Evolutionary conservation across 2,797 vertebrate genomes (phyloP), one percentile per base, ranked within the genome.

Genomic region (Pangasius macronema): DNA sequence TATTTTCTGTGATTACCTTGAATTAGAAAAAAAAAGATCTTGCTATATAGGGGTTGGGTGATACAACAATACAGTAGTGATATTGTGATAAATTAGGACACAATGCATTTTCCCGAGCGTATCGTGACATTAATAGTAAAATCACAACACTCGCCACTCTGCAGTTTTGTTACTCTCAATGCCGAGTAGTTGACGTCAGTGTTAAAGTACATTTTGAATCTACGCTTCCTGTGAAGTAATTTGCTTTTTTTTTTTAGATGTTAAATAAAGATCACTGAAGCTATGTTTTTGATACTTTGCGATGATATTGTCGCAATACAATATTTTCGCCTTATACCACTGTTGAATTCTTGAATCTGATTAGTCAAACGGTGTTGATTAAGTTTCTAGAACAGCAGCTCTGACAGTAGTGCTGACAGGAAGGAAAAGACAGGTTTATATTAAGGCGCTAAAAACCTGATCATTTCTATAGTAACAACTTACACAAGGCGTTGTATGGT

Each of bases 281-380:
- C 39, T n/a, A 33, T 55, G 53, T 36, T 79, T 79, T 55, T 51
- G 27, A n/a, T n/a, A 75, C 24, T 27, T 73, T 55, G 30, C 13
- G 18, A 57, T 57, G 3, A 18, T 20, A 79, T 36, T 36, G 76
- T 3, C n/a, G n/a, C n/a, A 36, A 79, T 57, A 14, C 73, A 53
- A 4, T 53, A 51, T 76, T 51, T 72, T 46, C 42, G 70, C 22
- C 22, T 27, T 20, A 5, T 73, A 9, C 14, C 18, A 36, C 49
- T 30, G 27, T 53, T 49, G 49, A 9, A 9, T 76, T 76, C 13
- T 22, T 33, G 46, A 30, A 53, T 53, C 51, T 77, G 51, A 57
- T 77, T 55, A 57, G 76, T 79, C 51, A 24, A 36, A 79, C 57
- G 18, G 76, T 79, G 51, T 79, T 55, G 51, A 76, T 55, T 77